Evolutionary conservation across 2,888 invertebrate species (phyloP).

Genomic region (Arrhopalites spinosus): DNA sequence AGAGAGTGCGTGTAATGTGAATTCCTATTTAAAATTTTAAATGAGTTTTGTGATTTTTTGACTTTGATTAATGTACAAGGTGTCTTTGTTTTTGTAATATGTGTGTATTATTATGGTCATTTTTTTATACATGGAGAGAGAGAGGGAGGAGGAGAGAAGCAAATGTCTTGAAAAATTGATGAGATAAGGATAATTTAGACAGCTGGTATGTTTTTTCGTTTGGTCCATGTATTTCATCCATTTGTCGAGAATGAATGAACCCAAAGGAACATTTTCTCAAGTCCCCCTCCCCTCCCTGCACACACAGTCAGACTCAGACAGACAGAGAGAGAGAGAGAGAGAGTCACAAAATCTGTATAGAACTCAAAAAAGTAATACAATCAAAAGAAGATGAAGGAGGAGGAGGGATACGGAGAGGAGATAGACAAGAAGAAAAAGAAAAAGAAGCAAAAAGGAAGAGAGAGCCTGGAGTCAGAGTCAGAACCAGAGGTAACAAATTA

Average conservation of each 20-base stretch:
- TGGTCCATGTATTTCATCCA: slow-evolving; percentile 8
- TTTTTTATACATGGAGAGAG: not conserved
- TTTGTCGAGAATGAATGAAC: slow-evolving; percentile 30
- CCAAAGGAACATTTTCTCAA: not conserved
- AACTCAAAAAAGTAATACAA: too few relatives aligned
- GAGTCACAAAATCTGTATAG: not conserved
- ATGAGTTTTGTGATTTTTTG: not conserved
- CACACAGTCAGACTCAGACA: not conserved
- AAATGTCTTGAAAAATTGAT: slow-evolving; percentile 1
- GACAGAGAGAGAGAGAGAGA: not conserved
- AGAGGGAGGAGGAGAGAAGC: not conserved
- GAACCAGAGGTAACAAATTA: slow-evolving; percentile 7
- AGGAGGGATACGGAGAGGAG: not conserved
- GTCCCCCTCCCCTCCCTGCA: not conserved
- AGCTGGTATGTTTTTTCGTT: not conserved
- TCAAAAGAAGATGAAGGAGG: slow-evolving; percentile 17
- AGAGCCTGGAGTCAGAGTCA: too few relatives aligned
- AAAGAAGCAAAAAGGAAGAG: not conserved
- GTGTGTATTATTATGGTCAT: not conserved
- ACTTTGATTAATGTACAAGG: slow-evolving; percentile 10
- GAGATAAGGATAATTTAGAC: slow-evolving; percentile 13
- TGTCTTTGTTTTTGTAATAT: not conserved
- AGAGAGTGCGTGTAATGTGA: too few relatives aligned
- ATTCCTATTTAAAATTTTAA: not conserved
- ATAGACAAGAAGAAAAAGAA: not conserved